Percentiles rank a stretch among this genome's conserved stretches.
Conservation (phyloP, 1,140 invertebrate species). For the Drosophila repletoides region DNA sequence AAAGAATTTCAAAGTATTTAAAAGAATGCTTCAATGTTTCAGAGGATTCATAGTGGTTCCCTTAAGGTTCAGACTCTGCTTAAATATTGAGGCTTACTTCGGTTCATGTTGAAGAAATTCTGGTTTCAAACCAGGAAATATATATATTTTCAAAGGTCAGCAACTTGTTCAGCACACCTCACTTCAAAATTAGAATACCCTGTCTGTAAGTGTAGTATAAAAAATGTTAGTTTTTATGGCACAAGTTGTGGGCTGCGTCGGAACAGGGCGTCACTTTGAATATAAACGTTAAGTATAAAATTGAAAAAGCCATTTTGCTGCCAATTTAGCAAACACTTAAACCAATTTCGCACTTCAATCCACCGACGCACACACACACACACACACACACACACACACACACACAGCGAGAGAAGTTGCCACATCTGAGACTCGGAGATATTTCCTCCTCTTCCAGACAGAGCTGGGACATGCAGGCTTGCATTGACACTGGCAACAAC, state of each 20-base stretch:
- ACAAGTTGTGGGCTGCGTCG: constrained; percentile 36
- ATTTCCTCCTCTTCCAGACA: no score
- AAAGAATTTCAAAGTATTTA: no score
- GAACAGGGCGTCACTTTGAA: constrained; percentile 43
- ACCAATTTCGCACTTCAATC: constrained; percentile 82
- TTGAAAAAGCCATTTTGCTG: constrained; percentile 83
- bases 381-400: constrained; percentile 41
- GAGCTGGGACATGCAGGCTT: constrained; percentile 30
- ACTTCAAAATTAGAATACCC: no score
- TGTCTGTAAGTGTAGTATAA: no score
- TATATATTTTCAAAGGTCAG: no score
- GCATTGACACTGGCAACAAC: constrained; percentile 40
- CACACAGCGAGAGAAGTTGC: constrained; percentile 15
- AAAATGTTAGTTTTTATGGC: constrained; percentile 66
- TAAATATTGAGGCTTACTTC: no score
- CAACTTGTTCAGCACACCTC: no score
- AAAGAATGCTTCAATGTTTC: no score
- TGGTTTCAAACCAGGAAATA: no score
- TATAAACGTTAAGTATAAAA: constrained; percentile 76
- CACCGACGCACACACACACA: constrained; percentile 61
- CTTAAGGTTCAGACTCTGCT: no score
- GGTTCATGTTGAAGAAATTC: no score
- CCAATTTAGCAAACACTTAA: constrained; percentile 82
- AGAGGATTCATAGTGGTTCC: no score
- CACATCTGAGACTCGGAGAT: not conserved